Evolutionary conservation across 2,888 invertebrate genomes (phyloP).

Genomic region (Morpho achilles): DNA sequence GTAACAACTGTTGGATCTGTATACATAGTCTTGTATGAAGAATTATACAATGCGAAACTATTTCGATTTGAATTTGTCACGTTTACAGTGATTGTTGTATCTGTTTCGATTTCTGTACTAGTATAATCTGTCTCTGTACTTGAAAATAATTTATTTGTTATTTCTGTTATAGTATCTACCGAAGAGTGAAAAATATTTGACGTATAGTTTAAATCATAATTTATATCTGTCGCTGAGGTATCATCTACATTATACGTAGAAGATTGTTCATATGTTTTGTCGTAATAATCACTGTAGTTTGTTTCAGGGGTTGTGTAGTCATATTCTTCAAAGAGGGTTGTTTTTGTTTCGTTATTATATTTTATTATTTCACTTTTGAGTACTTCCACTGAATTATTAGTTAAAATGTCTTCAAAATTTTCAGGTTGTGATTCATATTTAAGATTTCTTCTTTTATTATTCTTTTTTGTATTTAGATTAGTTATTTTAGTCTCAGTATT

Average conservation of each 20-base stretch:
- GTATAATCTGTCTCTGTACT: slow-evolving; percentile 8
- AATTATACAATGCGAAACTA: not conserved
- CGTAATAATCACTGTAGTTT: slow-evolving; percentile 36
- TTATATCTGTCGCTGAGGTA: not conserved
- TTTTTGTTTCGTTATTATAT: slow-evolving; percentile 37
- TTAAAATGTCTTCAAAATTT: slow-evolving; percentile 22
- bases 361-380: slow-evolving; percentile 40
- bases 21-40: slow-evolving; percentile 1
- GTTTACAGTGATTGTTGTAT: not conserved
- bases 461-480: not conserved
- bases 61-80: slow-evolving; percentile 1
- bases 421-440: slow-evolving; percentile 5
- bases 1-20: slow-evolving; percentile 10
- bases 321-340: slow-evolving; percentile 14
- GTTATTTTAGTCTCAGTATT: not conserved
- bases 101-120: slow-evolving; percentile 3
- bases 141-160: not conserved
- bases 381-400: slow-evolving; percentile 21
- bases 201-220: slow-evolving; percentile 8
- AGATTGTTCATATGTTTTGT: slow-evolving; percentile 25
- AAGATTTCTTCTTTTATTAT: slow-evolving; percentile 6
- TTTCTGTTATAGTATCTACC: not conserved
- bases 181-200: slow-evolving; percentile 2
- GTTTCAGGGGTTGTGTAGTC: slow-evolving; percentile 30
- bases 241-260: slow-evolving; percentile 10